Evolutionary conservation across 2,797 vertebrate species (phyloP).

Genomic region (Somateria mollissima): DNA sequence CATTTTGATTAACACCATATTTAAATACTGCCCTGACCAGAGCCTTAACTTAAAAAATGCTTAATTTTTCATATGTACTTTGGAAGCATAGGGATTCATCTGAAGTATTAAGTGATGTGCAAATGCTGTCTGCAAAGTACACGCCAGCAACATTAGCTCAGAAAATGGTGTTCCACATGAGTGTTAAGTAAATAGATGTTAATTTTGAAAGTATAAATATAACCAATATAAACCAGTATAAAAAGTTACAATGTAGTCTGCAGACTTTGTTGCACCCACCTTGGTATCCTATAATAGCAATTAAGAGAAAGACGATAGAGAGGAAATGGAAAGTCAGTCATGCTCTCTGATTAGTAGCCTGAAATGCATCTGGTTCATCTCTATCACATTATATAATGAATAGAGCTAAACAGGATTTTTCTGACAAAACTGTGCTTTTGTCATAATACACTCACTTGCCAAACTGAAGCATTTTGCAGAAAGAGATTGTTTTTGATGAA

Average conservation of each 20-base stretch:
- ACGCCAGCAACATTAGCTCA: background rate
- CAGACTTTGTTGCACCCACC: background rate
- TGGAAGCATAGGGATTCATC: background rate
- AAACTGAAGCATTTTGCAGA: background rate
- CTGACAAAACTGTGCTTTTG: background rate
- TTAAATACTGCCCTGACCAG: background rate
- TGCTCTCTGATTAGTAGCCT: background rate
- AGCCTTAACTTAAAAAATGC: background rate
- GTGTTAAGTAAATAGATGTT: background rate
- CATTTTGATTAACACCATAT: background rate
- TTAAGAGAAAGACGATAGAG: background rate
- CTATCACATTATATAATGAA: background rate
- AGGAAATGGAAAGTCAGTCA: background rate
- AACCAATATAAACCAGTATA: background rate
- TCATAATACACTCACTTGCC: background rate
- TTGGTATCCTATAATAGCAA: background rate
- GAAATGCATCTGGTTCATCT: background rate
- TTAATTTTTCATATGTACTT: background rate
- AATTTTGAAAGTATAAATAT: background rate
- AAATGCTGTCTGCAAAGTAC: background rate
- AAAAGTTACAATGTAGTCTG: background rate
- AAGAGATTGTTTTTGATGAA: constrained; percentile 5
- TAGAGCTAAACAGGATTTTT: background rate
- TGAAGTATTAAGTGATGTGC: background rate
- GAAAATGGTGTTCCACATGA: background rate